Evolutionary conservation across 2,797 vertebrate species (phyloP).

Genomic region (Harpagifer antarcticus): DNA sequence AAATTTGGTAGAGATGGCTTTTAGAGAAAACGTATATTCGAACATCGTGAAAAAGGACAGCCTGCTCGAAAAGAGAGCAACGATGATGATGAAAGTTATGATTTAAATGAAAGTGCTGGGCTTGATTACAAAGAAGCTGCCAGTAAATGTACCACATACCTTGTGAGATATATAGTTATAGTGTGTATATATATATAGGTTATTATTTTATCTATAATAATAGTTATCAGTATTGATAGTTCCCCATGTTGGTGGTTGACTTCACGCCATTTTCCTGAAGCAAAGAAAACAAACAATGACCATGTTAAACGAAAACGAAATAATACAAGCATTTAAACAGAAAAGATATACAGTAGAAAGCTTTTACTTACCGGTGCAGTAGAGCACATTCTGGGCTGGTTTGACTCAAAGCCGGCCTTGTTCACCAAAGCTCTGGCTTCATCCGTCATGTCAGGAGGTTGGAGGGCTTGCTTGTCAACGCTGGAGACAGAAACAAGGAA

Average conservation of each 20-base stretch:
- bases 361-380: constrained; percentile 40
- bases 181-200: not conserved
- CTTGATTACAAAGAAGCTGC: constrained; percentile 28
- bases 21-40: not conserved
- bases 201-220: not conserved
- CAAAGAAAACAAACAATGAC: constrained; percentile 18
- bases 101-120: constrained; percentile 5
- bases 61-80: not conserved
- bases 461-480: constrained; percentile 6
- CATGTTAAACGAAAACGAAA: not conserved
- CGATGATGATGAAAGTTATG: not conserved
- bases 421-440: constrained; percentile 41
- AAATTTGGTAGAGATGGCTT: not conserved
- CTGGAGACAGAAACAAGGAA: constrained; percentile 56
- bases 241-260: constrained; percentile 28
- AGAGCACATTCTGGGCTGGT: not conserved
- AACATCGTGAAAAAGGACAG: not conserved
- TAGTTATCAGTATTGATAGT: not conserved
- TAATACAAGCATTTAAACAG: not conserved
- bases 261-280: constrained; percentile 60
- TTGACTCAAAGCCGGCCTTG: constrained; percentile 9
- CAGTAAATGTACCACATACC: constrained; percentile 33
- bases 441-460: constrained; percentile 10
- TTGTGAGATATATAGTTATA: not conserved
- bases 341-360: not conserved